Percentiles rank a stretch among this genome's conserved stretches.
phyloP scores from a whole-genome alignment of 2,113 vertebrate genomes.

The Podarcis cretensis region DNA sequence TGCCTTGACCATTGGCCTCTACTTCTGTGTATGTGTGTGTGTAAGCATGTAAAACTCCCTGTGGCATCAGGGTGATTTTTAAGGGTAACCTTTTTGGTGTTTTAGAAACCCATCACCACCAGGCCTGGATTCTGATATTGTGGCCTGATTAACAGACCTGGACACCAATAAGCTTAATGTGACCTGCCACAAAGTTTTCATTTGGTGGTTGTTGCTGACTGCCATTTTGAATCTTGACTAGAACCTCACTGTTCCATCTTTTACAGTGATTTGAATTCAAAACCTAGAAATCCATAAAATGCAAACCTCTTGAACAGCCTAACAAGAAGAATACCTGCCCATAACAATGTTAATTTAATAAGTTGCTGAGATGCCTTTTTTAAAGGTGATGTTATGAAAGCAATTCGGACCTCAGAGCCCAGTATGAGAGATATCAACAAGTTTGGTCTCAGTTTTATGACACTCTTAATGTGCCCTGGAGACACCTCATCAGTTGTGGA shows the following conservation, averaged over 20 bases:
- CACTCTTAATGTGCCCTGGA: no score
- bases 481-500: neutral
- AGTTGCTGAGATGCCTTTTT: neutral
- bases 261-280: no score
- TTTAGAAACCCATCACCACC: neutral
- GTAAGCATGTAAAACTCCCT: neutral
- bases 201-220: neutral
- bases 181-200: neutral
- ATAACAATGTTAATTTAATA: neutral
- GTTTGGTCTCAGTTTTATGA: neutral
- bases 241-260: neutral
- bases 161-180: neutral
- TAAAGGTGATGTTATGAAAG: neutral
- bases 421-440: neutral
- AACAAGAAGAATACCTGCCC: neutral
- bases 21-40: no score
- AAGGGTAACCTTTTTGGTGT: neutral
- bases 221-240: neutral
- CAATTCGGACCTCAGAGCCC: neutral
- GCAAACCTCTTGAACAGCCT: neutral
- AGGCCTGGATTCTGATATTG: neutral
- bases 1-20: neutral
- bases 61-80: neutral
- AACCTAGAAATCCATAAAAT: neutral
- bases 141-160: neutral